Base-by-base conservation (phyloP, 2,113 vertebrate species). In the Scophthalmus maximus region DNA sequence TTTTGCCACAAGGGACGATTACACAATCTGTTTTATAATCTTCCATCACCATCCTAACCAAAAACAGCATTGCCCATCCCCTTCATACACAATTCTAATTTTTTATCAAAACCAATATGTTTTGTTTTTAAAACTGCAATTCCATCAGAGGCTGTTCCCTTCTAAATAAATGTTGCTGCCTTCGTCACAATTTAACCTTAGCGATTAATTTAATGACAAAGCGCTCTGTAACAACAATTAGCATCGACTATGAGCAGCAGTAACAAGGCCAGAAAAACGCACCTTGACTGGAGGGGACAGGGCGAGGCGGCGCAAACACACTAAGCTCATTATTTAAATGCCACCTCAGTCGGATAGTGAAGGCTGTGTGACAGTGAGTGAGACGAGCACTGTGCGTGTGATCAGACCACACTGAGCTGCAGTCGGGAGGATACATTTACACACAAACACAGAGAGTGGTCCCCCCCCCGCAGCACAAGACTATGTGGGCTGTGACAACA, bases 301-400 rank as follows among this genome's bases (percentile, higher is more conserved):
- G n/a, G 53, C 20, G 38, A 84, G 73, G 67, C 76, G 23, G 78
- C 11, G n/a, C 63, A 73, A 68, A 83, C 82, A 81, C 74, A 87
- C 82, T 91, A 89, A 92, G 90, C 88, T 92, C 86, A 90, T 91
- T 91, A 91, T 84, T 90, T 85, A 91, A 93, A 93, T 90, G 83
- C 85, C 89, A 90, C 73, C 86, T 81, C 86, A 75, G 85, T 85
- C 30, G 60, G 80, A 86, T 65, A 38, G 78, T 64, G 79, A 81
- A 23, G 79, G 76, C 73, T 76, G 79, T 70, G 81, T 27, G 62
- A 51, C 52, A 38, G 68, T 25, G 73, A 46, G 46, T 40, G n/a
- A 80, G 30, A 76, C 67, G 46, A 55, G 64, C 56, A n/a, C 38
- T 38, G 65, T 49, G 38, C n/a, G 52, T 47, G 50, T 32, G 73